These are phyloP conservation scores for Habroteleia sp. DNA, from an alignment of 2,888 invertebrate genomes.

Conservation along the genomic window DNA sequence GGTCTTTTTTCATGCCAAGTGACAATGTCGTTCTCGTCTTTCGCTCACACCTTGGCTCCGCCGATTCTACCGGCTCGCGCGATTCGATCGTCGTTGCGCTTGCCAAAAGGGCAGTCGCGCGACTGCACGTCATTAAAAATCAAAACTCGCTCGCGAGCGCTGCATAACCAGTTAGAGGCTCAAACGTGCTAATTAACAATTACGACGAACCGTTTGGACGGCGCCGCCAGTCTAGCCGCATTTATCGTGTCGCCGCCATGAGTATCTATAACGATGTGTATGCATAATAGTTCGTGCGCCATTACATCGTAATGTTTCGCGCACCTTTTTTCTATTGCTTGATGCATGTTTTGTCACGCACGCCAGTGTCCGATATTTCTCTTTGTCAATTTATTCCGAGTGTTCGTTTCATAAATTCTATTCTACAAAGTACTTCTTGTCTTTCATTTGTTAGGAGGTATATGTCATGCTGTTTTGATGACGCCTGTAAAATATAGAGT, in stretches of 20 bases:
- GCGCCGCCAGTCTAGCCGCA: conserved; percentile 69
- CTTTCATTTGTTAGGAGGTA: conserved; percentile 37
- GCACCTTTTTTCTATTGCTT: conserved; percentile 31
- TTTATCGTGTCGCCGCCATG: conserved; percentile 66
- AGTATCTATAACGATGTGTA: conserved; percentile 59
- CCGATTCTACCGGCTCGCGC: conserved; percentile 13
- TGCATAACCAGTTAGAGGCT: conserved; percentile 59
- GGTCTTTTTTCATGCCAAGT: conserved; percentile 21
- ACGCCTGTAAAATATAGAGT: conserved; percentile 39
- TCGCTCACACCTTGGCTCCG: conserved; percentile 14
- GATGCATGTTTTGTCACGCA: conserved; percentile 60
- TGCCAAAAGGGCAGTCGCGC: conserved; percentile 61
- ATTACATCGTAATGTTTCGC: conserved; percentile 58
- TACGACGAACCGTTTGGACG: conserved; percentile 69
- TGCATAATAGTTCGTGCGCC: conserved; percentile 59
- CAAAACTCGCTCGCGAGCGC: conserved; percentile 45
- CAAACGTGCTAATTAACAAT: conserved; percentile 71
- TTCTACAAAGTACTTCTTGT: conserved; percentile 30
- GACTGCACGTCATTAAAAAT: conserved; percentile 49
- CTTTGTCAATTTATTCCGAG: conserved; percentile 54
- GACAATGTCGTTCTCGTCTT: conserved; percentile 32
- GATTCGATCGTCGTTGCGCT: conserved; percentile 36
- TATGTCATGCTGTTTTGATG: conserved; percentile 18
- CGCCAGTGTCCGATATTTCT: conserved; percentile 42
- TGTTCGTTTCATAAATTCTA: conserved; percentile 47